A percentile compares a stretch with the other conserved stretches of the same genome.
phyloP scores from a whole-genome alignment of 2,888 invertebrate genomes.

The Nomada lathburiana region DNA sequence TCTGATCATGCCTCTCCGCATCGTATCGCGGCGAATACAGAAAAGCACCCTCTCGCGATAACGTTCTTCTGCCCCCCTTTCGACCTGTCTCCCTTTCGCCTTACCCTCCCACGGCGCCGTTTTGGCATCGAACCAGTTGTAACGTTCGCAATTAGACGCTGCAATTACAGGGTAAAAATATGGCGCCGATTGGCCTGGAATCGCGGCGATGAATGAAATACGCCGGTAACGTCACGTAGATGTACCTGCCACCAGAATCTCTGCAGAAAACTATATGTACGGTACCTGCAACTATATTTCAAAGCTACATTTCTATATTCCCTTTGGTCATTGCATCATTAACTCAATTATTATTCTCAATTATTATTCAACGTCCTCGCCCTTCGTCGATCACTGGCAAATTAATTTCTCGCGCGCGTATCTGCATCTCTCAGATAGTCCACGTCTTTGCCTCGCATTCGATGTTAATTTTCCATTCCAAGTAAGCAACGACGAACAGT shows the following conservation, averaged over 20 bases:
- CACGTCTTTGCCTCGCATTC: too few species aligned
- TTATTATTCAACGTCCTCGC: background rate
- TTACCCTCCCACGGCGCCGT: conserved; percentile 35
- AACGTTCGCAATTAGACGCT: conserved; percentile 71
- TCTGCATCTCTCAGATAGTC: too few species aligned
- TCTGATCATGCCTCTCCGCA: conserved; percentile 64
- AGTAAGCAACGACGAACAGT: too few species aligned
- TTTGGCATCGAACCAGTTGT: conserved; percentile 72
- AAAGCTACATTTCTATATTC: too few species aligned
- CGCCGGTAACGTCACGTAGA: background rate
- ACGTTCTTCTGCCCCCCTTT: conserved; percentile 55
- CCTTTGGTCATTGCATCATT: too few species aligned
- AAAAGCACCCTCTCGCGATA: conserved; percentile 68
- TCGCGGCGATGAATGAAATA: conserved; percentile 12
- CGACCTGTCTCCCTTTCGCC: conserved; percentile 1
- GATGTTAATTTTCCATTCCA: too few species aligned
- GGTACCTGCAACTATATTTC: too few species aligned
- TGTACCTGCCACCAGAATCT: background rate
- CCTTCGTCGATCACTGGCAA: background rate
- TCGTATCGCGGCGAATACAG: conserved; percentile 65
- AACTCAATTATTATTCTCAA: too few species aligned
- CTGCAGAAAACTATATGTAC: background rate
- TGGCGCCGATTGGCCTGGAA: conserved; percentile 53
- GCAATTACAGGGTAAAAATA: conserved; percentile 63
- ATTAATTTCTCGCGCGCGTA: background rate